Conservation (phyloP, 2,888 invertebrate species). For the Drymonia ruficornis region DNA sequence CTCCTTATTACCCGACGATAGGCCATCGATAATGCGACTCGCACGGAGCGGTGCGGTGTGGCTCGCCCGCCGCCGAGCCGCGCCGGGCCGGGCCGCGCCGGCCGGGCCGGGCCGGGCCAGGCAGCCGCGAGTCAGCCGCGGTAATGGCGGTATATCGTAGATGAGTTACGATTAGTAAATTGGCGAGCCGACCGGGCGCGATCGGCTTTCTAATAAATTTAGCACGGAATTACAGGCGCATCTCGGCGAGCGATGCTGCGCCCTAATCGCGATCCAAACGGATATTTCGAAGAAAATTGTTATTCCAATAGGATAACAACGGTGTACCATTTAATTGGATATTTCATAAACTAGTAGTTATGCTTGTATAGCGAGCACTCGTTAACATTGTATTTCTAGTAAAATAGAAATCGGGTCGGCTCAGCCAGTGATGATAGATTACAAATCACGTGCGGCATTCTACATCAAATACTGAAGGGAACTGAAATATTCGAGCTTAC, state of each 20-base stretch:
- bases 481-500: too few species aligned
- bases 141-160: conserved; percentile 65
- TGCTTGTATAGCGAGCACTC: neutral
- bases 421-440: neutral
- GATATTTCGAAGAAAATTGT: conserved; percentile 41
- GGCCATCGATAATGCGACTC: conserved; percentile 40
- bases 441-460: neutral
- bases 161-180: conserved; percentile 79
- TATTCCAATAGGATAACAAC: conserved; percentile 35
- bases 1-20: conserved; percentile 56
- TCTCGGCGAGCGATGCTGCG: conserved; percentile 25
- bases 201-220: conserved; percentile 74
- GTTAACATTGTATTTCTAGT: neutral
- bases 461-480: neutral
- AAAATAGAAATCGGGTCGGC: neutral
- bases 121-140: conserved; percentile 18
- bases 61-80: conserved; percentile 12
- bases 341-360: conserved; percentile 26
- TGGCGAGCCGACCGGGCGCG: conserved; percentile 70
- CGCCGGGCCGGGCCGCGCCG: conserved; percentile 15
- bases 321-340: conserved; percentile 42
- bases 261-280: conserved; percentile 37
- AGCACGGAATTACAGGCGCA: conserved; percentile 54
- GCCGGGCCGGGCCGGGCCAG: conserved; percentile 15
- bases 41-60: conserved; percentile 13